These are phyloP conservation scores for Calliopum simillimum DNA, from an alignment of 2,888 invertebrate species.

Conservation along the genomic window DNA sequence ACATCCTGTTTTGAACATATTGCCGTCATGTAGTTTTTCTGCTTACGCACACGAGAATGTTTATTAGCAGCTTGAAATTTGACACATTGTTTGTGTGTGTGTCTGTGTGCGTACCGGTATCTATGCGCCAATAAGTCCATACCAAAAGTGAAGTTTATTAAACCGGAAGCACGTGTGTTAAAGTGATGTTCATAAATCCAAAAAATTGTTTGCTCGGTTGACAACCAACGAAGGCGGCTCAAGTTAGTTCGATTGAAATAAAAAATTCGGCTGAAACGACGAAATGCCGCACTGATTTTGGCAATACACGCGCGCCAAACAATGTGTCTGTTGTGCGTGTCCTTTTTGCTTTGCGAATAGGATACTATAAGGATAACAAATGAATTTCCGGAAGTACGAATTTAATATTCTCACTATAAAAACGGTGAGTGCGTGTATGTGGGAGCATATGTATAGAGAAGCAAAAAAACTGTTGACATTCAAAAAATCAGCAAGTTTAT, in stretches of 20 bases:
- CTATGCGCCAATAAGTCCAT: no score
- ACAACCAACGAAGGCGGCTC: not conserved
- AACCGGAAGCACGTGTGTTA: not conserved
- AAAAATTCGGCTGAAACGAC: not conserved
- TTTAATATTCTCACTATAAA: not conserved
- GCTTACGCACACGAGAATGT: slow-evolving; percentile 12
- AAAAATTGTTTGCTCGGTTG: slow-evolving; percentile 1
- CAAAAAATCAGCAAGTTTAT: no score
- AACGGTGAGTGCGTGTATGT: not conserved
- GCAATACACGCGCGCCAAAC: not conserved
- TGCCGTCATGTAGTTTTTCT: not conserved
- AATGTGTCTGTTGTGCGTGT: not conserved
- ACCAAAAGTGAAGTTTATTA: not conserved
- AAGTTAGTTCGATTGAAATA: not conserved
- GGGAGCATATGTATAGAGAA: not conserved
- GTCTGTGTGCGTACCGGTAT: not conserved
- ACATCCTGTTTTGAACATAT: no score
- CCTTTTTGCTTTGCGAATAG: no score
- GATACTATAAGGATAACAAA: not conserved
- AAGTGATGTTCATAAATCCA: slow-evolving; percentile 16
- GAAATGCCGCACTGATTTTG: not conserved
- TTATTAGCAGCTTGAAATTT: slow-evolving; percentile 15
- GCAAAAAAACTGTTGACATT: no score
- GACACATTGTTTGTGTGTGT: slow-evolving; percentile 9
- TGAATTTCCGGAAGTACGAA: not conserved